A percentile compares a stretch with the other conserved stretches of the same genome.
These are phyloP conservation scores for Nyctibius bracteatus DNA, from an alignment of 2,113 vertebrate genomes.

Conservation along the genomic window DNA sequence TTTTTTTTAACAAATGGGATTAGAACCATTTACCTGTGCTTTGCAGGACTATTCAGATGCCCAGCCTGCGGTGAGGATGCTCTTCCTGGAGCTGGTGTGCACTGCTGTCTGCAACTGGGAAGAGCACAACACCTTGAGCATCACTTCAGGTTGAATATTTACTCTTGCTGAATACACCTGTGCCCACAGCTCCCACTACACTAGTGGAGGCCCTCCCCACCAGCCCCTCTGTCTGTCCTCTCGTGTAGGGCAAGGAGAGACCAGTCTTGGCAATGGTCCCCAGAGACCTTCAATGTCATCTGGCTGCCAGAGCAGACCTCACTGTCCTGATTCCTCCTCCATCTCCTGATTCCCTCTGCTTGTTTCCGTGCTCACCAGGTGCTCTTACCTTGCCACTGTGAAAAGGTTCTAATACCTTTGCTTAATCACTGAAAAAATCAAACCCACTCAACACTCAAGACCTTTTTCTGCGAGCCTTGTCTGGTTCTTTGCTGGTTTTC, in stretches of 20 bases:
- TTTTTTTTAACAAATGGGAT: neutral
- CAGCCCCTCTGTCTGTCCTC: neutral
- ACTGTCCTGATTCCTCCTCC: neutral
- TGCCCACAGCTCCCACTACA: neutral
- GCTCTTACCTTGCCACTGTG: neutral
- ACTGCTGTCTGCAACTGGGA: neutral
- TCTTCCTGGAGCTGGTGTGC: neutral
- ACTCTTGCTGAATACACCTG: neutral
- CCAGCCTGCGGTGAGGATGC: neutral
- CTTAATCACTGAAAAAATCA: neutral
- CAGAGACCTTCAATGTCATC: neutral
- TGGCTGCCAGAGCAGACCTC: neutral
- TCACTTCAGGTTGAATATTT: neutral
- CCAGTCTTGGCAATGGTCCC: neutral
- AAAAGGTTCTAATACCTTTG: neutral
- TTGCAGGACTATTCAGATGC: neutral
- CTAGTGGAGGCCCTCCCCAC: fast-evolving
- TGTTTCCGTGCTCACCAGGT: neutral
- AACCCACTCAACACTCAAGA: neutral
- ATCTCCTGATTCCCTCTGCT: neutral
- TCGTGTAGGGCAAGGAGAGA: neutral
- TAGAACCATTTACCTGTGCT: neutral
- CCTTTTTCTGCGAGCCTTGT: neutral
- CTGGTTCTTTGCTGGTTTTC: neutral
- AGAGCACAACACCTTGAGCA: neutral